Percentiles rank a stretch among this genome's conserved stretches.
Evolutionary conservation across 2,113 vertebrate species (phyloP).

Genomic region (Asarcornis scutulata): DNA sequence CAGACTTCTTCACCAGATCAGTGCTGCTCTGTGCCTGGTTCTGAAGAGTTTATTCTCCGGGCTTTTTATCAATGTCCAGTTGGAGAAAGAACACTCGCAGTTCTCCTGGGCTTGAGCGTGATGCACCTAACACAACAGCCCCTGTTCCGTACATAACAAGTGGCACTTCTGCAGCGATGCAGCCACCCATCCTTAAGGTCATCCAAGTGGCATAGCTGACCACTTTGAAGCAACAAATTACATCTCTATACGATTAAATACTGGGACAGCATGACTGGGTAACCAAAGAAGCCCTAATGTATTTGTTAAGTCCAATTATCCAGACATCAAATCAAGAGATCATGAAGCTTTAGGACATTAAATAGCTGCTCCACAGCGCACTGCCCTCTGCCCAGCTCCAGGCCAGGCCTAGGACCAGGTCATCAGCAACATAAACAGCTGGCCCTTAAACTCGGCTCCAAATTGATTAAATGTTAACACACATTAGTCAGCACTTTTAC

Average conservation of each 20-base stretch:
- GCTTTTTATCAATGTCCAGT: neutral
- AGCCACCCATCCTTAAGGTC: neutral
- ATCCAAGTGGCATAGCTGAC: conserved; percentile 23
- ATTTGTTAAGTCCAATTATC: conserved; percentile 65
- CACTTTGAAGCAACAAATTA: conserved; percentile 40
- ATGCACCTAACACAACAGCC: neutral
- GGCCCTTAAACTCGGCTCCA: neutral
- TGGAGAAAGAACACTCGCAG: neutral
- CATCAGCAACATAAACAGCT: neutral
- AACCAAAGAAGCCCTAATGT: conserved; percentile 43
- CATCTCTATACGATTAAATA: conserved; percentile 29
- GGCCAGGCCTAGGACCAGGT: neutral
- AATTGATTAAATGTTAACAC: neutral
- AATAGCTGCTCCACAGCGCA: neutral
- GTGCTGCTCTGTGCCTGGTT: neutral
- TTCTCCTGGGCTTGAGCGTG: neutral
- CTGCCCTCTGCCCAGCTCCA: neutral
- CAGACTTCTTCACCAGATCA: neutral
- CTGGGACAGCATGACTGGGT: neutral
- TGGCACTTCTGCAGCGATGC: neutral
- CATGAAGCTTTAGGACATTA: neutral
- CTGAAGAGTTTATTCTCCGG: neutral
- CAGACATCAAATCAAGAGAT: conserved; percentile 38
- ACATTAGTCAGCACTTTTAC: neutral
- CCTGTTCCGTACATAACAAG: rapidly evolving